Evolutionary conservation across 2,113 vertebrate species (phyloP).

Genomic region (Felis catus): DNA sequence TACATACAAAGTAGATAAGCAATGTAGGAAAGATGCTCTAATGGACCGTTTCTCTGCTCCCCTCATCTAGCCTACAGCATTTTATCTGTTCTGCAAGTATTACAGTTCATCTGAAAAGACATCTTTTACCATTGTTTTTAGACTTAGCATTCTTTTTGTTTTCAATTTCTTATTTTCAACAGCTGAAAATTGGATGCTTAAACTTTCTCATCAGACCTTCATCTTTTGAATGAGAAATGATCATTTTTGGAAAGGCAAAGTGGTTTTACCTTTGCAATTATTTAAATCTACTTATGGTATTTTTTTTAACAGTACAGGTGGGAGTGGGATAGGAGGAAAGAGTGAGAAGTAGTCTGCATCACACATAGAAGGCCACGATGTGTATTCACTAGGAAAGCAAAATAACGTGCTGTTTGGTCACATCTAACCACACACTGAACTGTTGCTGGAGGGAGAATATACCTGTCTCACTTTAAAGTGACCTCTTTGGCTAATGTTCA

Average conservation of each 20-base stretch:
- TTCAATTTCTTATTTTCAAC: constrained; percentile 22
- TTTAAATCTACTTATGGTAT: neutral
- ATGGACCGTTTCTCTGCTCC: constrained; percentile 49
- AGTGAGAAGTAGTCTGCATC: neutral
- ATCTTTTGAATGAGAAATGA: neutral
- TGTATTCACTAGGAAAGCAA: neutral
- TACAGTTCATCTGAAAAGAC: constrained; percentile 45
- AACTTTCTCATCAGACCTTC: constrained; percentile 6
- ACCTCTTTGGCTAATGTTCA: constrained; percentile 34
- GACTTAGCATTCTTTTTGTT: neutral
- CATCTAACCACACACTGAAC: neutral
- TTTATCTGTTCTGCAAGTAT: constrained; percentile 57
- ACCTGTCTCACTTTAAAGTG: neutral
- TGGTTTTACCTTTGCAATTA: neutral
- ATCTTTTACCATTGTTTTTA: constrained; percentile 18
- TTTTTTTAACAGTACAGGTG: neutral
- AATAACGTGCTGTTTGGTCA: neutral
- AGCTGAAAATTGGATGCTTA: neutral
- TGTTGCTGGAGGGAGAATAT: neutral
- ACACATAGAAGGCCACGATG: neutral
- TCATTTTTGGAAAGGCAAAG: constrained; percentile 14
- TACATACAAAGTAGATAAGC: constrained; percentile 72
- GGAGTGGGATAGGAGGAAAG: neutral
- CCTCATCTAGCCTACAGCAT: constrained; percentile 44
- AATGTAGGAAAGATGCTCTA: constrained; percentile 55